phyloP scores from a whole-genome alignment of 37 sponge, comb jelly and placozoan species.

The Axinella damicornis region DNA sequence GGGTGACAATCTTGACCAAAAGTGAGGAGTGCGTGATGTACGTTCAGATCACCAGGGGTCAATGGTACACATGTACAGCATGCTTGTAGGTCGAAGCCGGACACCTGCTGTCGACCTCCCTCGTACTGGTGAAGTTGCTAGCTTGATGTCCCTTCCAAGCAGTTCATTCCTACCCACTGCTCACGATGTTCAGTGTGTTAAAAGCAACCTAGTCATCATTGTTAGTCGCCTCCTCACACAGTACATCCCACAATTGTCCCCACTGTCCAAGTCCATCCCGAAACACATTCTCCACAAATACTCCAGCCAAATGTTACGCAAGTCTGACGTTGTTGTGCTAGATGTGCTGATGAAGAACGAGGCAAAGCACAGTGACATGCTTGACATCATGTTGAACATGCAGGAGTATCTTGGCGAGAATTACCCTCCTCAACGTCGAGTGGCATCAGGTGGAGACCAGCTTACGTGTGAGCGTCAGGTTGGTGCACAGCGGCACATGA shows the following conservation, averaged over 20 bases:
- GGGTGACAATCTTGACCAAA: conserved; percentile 46
- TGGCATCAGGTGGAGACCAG: conserved; percentile 51
- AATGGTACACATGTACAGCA: conserved; percentile 38
- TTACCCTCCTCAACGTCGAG: background rate
- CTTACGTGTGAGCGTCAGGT: conserved; percentile 39
- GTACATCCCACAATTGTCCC: background rate
- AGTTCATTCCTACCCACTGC: background rate
- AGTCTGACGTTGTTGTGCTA: conserved; percentile 40
- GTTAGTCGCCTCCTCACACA: background rate
- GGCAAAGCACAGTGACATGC: conserved; percentile 29
- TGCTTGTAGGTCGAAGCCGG: conserved; percentile 14
- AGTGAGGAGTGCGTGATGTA: conserved; percentile 16
- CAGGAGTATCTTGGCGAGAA: conserved; percentile 16
- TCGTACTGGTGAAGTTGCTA: conserved; percentile 25
- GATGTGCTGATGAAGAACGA: conserved; percentile 56
- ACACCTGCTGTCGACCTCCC: conserved; percentile 13
- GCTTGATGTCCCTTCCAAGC: no score
- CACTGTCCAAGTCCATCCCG: background rate
- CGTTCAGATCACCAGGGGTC: conserved; percentile 23
- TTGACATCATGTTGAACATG: conserved; percentile 30
- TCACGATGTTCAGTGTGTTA: background rate
- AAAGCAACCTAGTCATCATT: conserved; percentile 1
- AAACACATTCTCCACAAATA: conserved; percentile 4
- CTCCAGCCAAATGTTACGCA: background rate
- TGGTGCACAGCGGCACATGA: conserved; percentile 22